Evolutionary conservation across 2,797 vertebrate genomes (phyloP).

Genomic region (Oophaga sylvatica): DNA sequence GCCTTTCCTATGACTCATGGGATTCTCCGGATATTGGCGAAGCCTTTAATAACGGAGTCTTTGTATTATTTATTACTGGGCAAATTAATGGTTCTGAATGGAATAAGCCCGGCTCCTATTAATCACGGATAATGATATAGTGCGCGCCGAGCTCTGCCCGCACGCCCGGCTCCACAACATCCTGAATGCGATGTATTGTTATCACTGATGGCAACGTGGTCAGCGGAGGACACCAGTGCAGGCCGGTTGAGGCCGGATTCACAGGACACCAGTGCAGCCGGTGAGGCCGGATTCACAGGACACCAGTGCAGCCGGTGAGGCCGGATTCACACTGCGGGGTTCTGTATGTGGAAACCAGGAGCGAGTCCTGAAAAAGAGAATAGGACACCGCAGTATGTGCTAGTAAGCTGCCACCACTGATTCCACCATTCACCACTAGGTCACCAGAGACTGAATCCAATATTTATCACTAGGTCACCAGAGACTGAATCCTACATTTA

Average conservation of each 20-base stretch:
- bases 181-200: background rate
- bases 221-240: background rate
- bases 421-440: background rate
- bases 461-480: background rate
- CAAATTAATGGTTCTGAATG: background rate
- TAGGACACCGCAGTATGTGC: too few species aligned
- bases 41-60: background rate
- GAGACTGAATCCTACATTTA: background rate
- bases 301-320: too few species aligned
- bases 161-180: background rate
- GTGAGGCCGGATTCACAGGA: background rate
- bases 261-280: too few species aligned
- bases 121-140: background rate
- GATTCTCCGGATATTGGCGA: background rate
- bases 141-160: background rate
- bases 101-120: background rate
- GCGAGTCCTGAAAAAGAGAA: too few species aligned
- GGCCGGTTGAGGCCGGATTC: too few species aligned
- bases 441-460: background rate
- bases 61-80: background rate
- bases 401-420: too few species aligned
- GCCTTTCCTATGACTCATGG: background rate
- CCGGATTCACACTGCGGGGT: too few species aligned
- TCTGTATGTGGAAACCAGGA: too few species aligned
- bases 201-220: background rate